Base-by-base conservation (phyloP, 2,113 vertebrate genomes). In the Pyrgilauda ruficollis region DNA sequence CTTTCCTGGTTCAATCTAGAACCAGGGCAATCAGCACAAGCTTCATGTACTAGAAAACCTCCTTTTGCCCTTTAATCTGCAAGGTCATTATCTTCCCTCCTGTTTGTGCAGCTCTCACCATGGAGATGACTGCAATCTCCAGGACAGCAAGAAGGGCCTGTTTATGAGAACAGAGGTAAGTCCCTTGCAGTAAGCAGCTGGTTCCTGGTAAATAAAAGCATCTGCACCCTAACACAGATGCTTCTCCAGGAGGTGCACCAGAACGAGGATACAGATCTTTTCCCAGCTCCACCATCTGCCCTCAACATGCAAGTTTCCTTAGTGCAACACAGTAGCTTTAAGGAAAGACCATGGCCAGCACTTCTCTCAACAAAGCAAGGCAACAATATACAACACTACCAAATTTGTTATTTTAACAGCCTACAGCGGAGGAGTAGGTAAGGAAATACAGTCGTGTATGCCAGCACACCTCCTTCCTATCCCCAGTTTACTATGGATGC, bases 131-230 rank as follows among this genome's bases (percentile, higher is more conserved):
- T 86, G 75, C 61, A 41, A 87, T 91, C 84, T 94, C 86, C 89
- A 84, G 70, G 83, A 93, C 86, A 94, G 89, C 80, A 92, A 90
- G 73, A 89, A 92, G 89, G 55, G 72, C 52, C 86, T 90, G 64
- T 89, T 96, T 84, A 74, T 84, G 89, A 95, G 92, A 86, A 66
- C 21, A 9, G 44, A 87, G 87, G 27, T 13, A 74, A 88, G 80
- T 10, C 56, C 52, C 67, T 52, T 37, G 62, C 63, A 85, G 53
- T 21, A 91, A 89, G 73, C 77, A 77, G 64, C 68, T 62, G 43
- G 84, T 80, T 91, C 76, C 66, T 82, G 82, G 92, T 61, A 96
- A 96, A 95, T 62, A 97, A 52, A 68, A 85, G 82, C 84, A 95
- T 53, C 94, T 96, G 90, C 78, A 93, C 52, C 64, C 55, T 80